Evolutionary conservation across 2,888 invertebrate genomes (phyloP).

Genomic region (Ectemnius cavifrons): DNA sequence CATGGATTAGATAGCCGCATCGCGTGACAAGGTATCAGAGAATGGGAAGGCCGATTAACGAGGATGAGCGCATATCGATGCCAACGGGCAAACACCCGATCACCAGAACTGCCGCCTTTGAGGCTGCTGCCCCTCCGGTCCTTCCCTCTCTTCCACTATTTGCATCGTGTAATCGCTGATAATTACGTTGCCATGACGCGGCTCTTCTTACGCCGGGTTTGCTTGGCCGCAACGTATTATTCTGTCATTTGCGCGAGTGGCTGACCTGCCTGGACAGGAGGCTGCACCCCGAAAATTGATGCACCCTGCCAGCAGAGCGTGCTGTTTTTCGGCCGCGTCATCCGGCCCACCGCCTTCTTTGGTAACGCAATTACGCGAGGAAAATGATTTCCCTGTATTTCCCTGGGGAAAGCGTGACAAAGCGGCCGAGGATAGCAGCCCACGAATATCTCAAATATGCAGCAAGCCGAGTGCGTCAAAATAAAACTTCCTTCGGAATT

Average conservation of each 20-base stretch:
- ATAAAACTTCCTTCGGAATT: conserved; percentile 1
- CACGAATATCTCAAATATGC: not conserved
- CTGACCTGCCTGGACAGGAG: conserved; percentile 12
- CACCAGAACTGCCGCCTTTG: conserved; percentile 25
- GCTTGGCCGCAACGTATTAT: conserved; percentile 51
- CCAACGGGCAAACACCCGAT: conserved; percentile 33
- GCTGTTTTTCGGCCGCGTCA: conserved; percentile 19
- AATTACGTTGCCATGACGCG: conserved; percentile 55
- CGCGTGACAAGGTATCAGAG: conserved; percentile 12
- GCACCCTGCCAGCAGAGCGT: conserved; percentile 15
- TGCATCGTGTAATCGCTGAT: conserved; percentile 58
- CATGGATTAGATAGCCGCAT: not conserved
- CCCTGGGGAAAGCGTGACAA: not conserved
- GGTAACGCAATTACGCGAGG: conserved; percentile 3
- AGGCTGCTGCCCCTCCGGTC: not conserved
- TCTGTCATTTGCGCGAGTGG: conserved; percentile 40
- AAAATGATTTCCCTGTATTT: conserved; percentile 3
- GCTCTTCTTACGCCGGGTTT: conserved; percentile 49
- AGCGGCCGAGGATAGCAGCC: not conserved
- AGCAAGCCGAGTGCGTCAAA: not conserved
- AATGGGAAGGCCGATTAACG: conserved; percentile 18
- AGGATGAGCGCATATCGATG: conserved; percentile 27
- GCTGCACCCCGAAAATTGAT: conserved; percentile 29
- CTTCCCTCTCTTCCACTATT: conserved; percentile 22
- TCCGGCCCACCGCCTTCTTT: conserved; percentile 12